A percentile compares a stretch with the other conserved stretches of the same genome.
These are phyloP conservation scores for Harpagoxenus sublaevis DNA, from an alignment of 2,888 invertebrate genomes.

Conservation along the genomic window DNA sequence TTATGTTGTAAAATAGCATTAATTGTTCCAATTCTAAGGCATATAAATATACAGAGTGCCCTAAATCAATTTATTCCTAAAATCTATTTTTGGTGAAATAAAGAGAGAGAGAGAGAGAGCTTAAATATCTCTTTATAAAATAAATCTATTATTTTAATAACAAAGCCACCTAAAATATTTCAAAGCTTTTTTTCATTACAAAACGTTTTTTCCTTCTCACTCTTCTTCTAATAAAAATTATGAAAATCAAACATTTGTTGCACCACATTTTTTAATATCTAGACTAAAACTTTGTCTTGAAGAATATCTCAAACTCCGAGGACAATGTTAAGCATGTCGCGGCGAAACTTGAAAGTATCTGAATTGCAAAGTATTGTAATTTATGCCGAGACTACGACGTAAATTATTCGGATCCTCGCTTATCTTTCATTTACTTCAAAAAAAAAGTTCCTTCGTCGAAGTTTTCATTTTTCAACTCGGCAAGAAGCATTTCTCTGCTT, in stretches of 20 bases:
- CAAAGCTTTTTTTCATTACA: background rate
- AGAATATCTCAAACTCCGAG: background rate
- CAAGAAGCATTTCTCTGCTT: background rate
- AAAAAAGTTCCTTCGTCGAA: background rate
- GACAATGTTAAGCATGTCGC: constrained; percentile 4
- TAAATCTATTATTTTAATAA: constrained; percentile 7
- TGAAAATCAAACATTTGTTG: background rate
- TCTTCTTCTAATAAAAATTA: background rate
- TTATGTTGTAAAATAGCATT: background rate
- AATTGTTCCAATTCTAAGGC: background rate
- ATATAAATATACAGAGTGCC: background rate
- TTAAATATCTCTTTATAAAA: background rate
- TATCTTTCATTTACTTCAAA: constrained; percentile 8
- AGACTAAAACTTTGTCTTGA: background rate
- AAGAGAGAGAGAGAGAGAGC: background rate
- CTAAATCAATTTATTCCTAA: background rate
- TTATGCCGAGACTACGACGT: background rate
- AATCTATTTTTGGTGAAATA: background rate
- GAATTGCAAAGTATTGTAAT: constrained; percentile 30
- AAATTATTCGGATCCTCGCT: constrained; percentile 26
- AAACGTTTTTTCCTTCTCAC: background rate
- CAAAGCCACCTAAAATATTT: background rate
- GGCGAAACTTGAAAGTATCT: background rate
- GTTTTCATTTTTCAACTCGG: background rate
- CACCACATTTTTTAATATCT: background rate